These are phyloP conservation scores for Rana temporaria DNA, from an alignment of 2,113 vertebrate genomes.

Conservation along the genomic window DNA sequence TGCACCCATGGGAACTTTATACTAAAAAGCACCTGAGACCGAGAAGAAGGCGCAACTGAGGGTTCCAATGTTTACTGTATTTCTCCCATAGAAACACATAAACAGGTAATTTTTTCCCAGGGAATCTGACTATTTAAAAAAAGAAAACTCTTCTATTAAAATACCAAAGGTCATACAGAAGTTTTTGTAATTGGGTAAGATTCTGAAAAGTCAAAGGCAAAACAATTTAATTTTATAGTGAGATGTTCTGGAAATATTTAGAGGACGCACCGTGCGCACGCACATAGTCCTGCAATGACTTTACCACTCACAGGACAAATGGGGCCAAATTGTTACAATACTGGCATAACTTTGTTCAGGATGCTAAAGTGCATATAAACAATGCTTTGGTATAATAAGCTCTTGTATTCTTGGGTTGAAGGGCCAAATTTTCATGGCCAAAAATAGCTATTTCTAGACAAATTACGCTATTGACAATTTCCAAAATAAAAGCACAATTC, in stretches of 20 bases:
- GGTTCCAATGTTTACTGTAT: no score
- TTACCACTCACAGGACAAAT: neutral
- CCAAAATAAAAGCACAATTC: neutral
- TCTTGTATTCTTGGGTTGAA: neutral
- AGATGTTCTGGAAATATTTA: conserved; percentile 22
- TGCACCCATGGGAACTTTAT: no score
- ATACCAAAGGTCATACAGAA: no score
- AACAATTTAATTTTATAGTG: neutral
- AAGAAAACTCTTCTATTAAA: no score
- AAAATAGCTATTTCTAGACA: no score
- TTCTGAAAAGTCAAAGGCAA: neutral
- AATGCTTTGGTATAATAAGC: neutral
- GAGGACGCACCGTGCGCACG: neutral
- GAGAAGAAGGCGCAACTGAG: no score
- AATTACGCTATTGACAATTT: neutral
- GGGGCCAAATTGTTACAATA: no score
- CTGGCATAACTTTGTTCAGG: neutral
- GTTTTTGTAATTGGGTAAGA: neutral
- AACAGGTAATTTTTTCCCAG: no score
- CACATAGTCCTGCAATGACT: neutral
- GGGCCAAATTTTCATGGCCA: neutral
- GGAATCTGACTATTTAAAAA: no score
- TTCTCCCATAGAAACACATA: no score
- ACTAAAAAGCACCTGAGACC: no score
- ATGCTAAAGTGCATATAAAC: neutral